Conservation (phyloP, 2,797 vertebrate genomes). For the Myiothlypis chrysogaster region DNA sequence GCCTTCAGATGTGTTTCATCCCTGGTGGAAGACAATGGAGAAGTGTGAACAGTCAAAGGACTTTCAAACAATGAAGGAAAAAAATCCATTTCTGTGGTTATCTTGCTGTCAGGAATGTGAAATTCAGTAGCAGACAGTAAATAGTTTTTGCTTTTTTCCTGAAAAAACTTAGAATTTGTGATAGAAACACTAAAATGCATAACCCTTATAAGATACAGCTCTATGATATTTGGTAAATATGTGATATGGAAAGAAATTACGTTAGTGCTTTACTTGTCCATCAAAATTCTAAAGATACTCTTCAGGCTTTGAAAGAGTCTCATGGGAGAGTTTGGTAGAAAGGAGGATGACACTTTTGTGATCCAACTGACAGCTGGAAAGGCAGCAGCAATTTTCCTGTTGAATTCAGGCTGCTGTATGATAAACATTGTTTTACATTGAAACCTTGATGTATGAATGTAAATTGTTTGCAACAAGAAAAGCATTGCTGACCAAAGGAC, state of each 20-base stretch:
- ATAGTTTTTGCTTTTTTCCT: background rate
- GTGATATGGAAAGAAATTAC: background rate
- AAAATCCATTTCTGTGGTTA: background rate
- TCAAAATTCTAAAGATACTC: background rate
- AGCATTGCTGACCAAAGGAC: background rate
- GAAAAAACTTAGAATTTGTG: background rate
- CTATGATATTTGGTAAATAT: background rate
- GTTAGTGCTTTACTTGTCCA: background rate
- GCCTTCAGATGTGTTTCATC: background rate
- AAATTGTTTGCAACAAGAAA: background rate
- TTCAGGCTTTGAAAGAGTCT: background rate
- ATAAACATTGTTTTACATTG: background rate
- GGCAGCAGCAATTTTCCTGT: background rate
- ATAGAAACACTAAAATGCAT: background rate
- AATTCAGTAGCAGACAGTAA: background rate
- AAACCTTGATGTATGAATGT: background rate
- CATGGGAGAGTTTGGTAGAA: background rate
- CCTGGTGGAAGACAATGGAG: background rate
- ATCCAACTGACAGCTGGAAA: slow-evolving; percentile 11
- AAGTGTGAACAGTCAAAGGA: background rate
- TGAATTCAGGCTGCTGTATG: background rate
- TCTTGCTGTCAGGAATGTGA: background rate
- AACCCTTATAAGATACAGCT: background rate
- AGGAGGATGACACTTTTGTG: background rate
- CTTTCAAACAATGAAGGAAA: background rate